Conservation (phyloP, 2,888 invertebrate species). For the Nomada goodeniana region DNA sequence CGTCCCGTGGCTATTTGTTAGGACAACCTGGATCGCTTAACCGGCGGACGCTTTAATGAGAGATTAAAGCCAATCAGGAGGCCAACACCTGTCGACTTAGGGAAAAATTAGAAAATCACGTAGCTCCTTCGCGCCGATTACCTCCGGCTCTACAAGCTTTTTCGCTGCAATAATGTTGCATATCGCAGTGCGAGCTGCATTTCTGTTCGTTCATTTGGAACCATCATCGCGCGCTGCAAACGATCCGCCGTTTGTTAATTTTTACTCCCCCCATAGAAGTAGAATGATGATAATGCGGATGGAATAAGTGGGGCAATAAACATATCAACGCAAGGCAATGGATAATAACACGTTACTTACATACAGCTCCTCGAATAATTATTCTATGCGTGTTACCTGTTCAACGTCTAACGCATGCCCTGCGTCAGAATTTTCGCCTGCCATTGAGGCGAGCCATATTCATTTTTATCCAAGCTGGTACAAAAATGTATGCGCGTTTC, state of each 20-base stretch:
- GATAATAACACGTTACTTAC: not conserved
- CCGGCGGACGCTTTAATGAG: not conserved
- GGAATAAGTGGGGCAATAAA: not conserved
- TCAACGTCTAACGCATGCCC: not conserved
- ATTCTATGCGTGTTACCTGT: not conserved
- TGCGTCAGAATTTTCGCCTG: no score
- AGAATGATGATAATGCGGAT: not conserved
- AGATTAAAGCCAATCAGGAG: conserved; percentile 5
- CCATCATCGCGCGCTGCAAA: not conserved
- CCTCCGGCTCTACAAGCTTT: not conserved
- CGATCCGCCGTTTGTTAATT: not conserved
- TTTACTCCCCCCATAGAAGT: not conserved
- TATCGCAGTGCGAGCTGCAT: not conserved
- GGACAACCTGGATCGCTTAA: conserved; percentile 9
- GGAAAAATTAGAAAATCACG: conserved; percentile 13
- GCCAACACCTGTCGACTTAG: not conserved
- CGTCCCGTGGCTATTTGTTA: not conserved
- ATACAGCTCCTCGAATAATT: no score
- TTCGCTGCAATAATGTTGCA: not conserved
- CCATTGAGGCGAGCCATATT: no score
- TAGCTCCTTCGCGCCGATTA: conserved; percentile 16
- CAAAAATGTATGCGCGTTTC: not conserved
- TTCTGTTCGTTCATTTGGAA: not conserved
- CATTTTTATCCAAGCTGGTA: no score
- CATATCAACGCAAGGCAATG: not conserved